These are phyloP conservation scores for Eufriesea mexicana DNA, from an alignment of 1,140 invertebrate genomes.

Conservation along the genomic window DNA sequence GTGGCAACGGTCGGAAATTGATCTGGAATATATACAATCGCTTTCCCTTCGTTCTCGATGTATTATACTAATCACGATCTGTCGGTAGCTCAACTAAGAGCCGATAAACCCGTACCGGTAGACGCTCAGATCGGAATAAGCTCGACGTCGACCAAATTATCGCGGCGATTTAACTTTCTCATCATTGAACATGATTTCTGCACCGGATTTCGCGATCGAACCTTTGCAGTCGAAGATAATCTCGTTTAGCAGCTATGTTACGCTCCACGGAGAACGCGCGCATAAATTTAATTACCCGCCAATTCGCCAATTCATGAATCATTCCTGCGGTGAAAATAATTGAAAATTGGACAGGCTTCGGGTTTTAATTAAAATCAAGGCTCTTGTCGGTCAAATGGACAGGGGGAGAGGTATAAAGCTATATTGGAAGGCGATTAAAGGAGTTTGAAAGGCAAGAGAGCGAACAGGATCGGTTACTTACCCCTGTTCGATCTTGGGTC, in stretches of 20 bases:
- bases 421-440: not conserved
- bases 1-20: not conserved
- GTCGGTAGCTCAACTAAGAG: constrained; percentile 3
- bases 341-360: no score
- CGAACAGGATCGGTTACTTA: constrained; percentile 29
- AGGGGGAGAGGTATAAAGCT: no score
- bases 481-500: constrained; percentile 79
- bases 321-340: not conserved
- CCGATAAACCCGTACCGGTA: constrained; percentile 32
- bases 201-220: not conserved
- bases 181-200: not conserved
- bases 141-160: not conserved
- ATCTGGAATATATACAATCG: not conserved
- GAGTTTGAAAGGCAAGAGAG: not conserved
- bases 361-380: not conserved
- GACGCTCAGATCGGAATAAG: not conserved
- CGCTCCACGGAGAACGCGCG: not conserved
- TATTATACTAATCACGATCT: constrained; percentile 14
- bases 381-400: not conserved
- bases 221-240: not conserved
- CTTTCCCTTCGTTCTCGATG: constrained; percentile 18
- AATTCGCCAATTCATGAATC: not conserved
- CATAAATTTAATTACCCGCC: constrained; percentile 14
- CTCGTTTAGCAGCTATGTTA: not conserved
- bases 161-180: not conserved